These are phyloP conservation scores for Allobates femoralis DNA, from an alignment of 2,797 vertebrate species.

Conservation along the genomic window DNA sequence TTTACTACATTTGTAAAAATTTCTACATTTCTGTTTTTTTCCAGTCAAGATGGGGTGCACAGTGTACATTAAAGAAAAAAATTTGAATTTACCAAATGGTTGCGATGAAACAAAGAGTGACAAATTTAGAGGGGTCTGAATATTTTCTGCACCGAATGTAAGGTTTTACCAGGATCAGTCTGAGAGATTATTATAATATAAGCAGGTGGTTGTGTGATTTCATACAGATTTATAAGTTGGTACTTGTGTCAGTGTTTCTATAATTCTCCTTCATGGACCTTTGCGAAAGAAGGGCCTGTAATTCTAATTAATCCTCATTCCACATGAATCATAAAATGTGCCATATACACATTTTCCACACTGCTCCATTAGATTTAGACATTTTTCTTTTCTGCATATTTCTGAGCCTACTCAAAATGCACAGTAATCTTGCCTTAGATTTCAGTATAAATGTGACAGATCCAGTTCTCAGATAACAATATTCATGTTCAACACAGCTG, in stretches of 20 bases:
- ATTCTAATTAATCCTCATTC: conserved; percentile 37
- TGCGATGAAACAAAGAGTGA: no score
- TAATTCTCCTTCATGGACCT: background rate
- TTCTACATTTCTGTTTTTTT: no score
- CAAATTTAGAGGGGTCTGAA: no score
- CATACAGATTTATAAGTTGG: background rate
- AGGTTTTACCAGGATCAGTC: background rate
- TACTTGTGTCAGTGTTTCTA: conserved; percentile 34
- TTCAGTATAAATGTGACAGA: conserved; percentile 6
- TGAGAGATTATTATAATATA: background rate
- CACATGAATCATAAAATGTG: conserved; percentile 33
- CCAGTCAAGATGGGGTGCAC: no score
- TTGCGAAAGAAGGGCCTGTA: conserved; percentile 1
- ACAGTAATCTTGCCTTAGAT: conserved; percentile 24
- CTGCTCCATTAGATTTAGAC: background rate
- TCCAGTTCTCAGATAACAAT: conserved; percentile 8
- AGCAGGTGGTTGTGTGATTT: background rate
- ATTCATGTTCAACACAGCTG: background rate
- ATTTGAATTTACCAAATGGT: no score
- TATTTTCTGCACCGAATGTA: no score
- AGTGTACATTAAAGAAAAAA: no score
- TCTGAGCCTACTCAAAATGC: background rate
- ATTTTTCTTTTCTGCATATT: background rate
- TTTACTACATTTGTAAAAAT: no score
- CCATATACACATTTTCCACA: conserved; percentile 24